Base-by-base conservation (phyloP, 1,140 invertebrate species). In the Maconellicoccus hirsutus region DNA sequence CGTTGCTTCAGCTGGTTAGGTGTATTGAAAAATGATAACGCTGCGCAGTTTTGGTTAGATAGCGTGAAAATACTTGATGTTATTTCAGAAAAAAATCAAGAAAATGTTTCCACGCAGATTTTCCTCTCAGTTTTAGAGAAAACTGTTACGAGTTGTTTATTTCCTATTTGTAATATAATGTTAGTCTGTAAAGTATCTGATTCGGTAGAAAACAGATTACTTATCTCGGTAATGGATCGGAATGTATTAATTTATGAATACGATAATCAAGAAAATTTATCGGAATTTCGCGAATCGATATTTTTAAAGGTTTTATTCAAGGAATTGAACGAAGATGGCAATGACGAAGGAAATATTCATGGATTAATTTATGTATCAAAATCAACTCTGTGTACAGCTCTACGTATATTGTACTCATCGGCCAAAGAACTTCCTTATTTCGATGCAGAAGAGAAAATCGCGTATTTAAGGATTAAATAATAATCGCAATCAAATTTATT, bases 111-210 rank as follows among this genome's bases (percentile, higher is more conserved):
- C 10, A 66, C 21, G 3, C 25, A 25, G 19, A 66, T 66, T 23
- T 66, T 66, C 19, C 25, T 6, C 19, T 26, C 21, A 23, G 19
- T 25, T 26, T 10, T 66, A 23, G 61, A 23, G 16, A 66, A 66
- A 66, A 66, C 61, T 23, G 8, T 66, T 10, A 66, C 25, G 10
- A 26, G 25, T 25, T 66, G 61, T 66, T 16, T 66, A 6, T 66
- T 66, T 66, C 61, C 61, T 66, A 26, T 66, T 66, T 66, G 61
- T 66, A 66, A 66, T 66, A 25, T 66, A 1, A 66, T 66, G 61
- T 66, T 66, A 22, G 19, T 66, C 6, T 66, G 61, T 66, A 66
- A 66, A 8, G 22, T 66, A 25, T 66, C 61, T 2, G 61, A 23
- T 10, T 12, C 3, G 2, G 10, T 4, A 66, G 61, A 66, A 25